These are phyloP conservation scores for Suricata suricatta DNA, from an alignment of 2,113 vertebrate genomes.

Conservation along the genomic window DNA sequence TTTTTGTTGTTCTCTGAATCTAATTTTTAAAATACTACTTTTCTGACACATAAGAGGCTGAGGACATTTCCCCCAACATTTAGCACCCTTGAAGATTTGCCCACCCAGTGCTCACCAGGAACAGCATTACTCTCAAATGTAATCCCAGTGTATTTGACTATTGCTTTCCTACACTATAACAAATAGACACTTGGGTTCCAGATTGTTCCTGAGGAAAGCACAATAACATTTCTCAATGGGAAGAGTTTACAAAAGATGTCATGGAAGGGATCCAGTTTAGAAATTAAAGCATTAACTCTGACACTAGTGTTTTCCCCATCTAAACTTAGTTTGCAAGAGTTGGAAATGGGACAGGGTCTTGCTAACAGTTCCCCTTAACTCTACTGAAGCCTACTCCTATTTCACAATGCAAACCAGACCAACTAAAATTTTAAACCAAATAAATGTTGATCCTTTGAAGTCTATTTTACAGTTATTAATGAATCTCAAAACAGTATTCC, in stretches of 20 bases:
- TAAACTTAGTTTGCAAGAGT: not conserved
- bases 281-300: not conserved
- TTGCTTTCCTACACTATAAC: not conserved
- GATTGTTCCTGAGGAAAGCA: not conserved
- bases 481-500: not conserved
- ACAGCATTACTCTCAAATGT: not conserved
- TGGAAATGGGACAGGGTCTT: not conserved
- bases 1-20: not conserved
- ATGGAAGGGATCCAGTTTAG: not conserved
- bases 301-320: not conserved
- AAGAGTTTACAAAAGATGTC: not conserved
- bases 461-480: not conserved
- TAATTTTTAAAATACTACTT: not conserved
- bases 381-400: not conserved
- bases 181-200: not conserved
- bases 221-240: not conserved
- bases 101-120: not conserved
- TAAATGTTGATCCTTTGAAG: not conserved
- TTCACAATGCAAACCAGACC: not conserved
- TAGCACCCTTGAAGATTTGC: not conserved
- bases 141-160: not conserved
- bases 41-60: not conserved
- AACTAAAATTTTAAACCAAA: not conserved
- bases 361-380: not conserved
- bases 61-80: not conserved